Evolutionary conservation across 2,113 vertebrate genomes (phyloP).

Genomic region (Tyto alba): DNA sequence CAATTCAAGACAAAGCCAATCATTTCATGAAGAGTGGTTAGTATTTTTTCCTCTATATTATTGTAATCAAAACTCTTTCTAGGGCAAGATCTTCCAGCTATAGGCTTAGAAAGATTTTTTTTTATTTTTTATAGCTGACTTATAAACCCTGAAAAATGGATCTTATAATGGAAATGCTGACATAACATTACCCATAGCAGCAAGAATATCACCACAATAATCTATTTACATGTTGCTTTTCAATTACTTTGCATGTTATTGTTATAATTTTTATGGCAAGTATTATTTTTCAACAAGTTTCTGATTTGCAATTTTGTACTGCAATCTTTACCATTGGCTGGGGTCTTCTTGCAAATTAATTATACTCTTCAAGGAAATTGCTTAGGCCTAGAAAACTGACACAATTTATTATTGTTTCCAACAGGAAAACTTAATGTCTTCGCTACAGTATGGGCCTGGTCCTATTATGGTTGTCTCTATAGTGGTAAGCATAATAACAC

Average conservation of each 20-base stretch:
- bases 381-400: conserved; percentile 43
- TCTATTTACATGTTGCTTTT: conserved; percentile 56
- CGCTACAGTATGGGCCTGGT: not conserved
- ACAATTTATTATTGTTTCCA: conserved; percentile 42
- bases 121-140: conserved; percentile 2
- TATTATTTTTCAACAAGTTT: conserved; percentile 61
- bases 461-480: not conserved
- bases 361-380: conserved; percentile 47
- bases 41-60: not conserved
- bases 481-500: not conserved
- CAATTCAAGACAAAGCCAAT: not conserved
- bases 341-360: conserved; percentile 61
- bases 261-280: conserved; percentile 62
- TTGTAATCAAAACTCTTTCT: not conserved
- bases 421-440: conserved; percentile 28
- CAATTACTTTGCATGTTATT: conserved; percentile 57
- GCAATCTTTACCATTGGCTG: conserved; percentile 39
- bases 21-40: not conserved
- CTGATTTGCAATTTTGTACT: conserved; percentile 45
- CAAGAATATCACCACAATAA: not conserved
- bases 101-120: not conserved
- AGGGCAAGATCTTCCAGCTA: not conserved
- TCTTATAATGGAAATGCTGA: conserved; percentile 48
- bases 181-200: conserved; percentile 50
- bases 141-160: conserved; percentile 34